A percentile compares a stretch with the other conserved stretches of the same genome.
Evolutionary conservation across 2,797 vertebrate species (phyloP).

Genomic region (Pachyuromys duprasi): DNA sequence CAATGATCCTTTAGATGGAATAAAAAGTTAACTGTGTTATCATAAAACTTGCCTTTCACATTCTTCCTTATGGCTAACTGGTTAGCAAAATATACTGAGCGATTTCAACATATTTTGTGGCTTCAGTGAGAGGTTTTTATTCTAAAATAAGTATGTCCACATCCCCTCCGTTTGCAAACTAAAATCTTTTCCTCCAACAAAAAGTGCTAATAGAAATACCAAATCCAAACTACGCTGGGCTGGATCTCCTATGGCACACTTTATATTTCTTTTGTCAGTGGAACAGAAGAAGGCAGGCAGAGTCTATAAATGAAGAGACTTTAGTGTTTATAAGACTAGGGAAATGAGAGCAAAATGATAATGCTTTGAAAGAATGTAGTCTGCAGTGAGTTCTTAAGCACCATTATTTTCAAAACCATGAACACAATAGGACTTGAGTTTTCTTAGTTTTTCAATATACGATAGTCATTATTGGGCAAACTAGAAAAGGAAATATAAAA

Average conservation of each 20-base stretch:
- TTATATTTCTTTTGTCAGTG: not conserved
- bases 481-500: conserved; percentile 54
- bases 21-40: conserved; percentile 14
- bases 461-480: not conserved
- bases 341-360: not conserved
- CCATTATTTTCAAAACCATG: conserved; percentile 10
- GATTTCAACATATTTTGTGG: not conserved
- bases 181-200: not conserved
- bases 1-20: not conserved
- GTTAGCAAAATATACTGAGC: not conserved
- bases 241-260: not conserved
- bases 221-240: not conserved
- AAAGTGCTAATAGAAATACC: conserved; percentile 17
- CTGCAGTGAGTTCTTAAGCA: not conserved
- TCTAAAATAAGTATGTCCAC: not conserved
- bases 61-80: not conserved
- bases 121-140: not conserved
- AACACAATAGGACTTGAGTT: not conserved
- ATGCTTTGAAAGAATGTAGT: not conserved
- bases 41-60: not conserved
- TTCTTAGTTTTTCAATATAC: conserved; percentile 22
- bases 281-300: not conserved
- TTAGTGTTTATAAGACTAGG: not conserved
- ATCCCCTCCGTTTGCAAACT: not conserved
- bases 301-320: not conserved